These are phyloP conservation scores for Xenopus petersii DNA, from an alignment of 2,797 vertebrate species.

Conservation along the genomic window DNA sequence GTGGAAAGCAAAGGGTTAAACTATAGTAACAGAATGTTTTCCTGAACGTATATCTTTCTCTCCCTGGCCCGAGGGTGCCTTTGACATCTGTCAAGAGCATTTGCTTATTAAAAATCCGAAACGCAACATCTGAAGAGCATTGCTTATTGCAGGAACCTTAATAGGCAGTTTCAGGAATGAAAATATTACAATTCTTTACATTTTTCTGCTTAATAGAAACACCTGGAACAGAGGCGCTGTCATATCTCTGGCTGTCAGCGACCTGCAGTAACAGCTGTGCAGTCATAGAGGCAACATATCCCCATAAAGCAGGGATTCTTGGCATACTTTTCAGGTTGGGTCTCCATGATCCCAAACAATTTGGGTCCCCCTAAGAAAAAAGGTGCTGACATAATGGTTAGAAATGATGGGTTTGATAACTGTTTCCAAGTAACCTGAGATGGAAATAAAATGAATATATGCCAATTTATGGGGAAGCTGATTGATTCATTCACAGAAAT, in stretches of 20 bases:
- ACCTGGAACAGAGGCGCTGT: constrained; percentile 31
- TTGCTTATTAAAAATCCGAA: constrained; percentile 29
- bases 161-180: constrained; percentile 32
- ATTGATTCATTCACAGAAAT: too few species aligned
- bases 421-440: too few species aligned
- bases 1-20: too few species aligned
- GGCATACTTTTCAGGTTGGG: too few species aligned
- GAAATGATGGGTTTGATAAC: too few species aligned
- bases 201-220: constrained; percentile 36
- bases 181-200: constrained; percentile 45
- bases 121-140: constrained; percentile 24
- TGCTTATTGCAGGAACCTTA: constrained; percentile 26
- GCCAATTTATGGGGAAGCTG: too few species aligned
- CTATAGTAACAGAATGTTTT: background rate
- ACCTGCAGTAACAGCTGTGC: constrained; percentile 30
- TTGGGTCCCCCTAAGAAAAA: too few species aligned
- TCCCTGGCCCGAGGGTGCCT: constrained; percentile 27
- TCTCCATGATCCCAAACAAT: too few species aligned
- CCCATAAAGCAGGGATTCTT: too few species aligned
- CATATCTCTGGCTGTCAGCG: constrained; percentile 19
- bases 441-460: too few species aligned
- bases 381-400: too few species aligned
- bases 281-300: background rate
- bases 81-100: constrained; percentile 39
- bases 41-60: constrained; percentile 29